Conservation (phyloP, 2,797 vertebrate species). For the Nothura maculosa region DNA sequence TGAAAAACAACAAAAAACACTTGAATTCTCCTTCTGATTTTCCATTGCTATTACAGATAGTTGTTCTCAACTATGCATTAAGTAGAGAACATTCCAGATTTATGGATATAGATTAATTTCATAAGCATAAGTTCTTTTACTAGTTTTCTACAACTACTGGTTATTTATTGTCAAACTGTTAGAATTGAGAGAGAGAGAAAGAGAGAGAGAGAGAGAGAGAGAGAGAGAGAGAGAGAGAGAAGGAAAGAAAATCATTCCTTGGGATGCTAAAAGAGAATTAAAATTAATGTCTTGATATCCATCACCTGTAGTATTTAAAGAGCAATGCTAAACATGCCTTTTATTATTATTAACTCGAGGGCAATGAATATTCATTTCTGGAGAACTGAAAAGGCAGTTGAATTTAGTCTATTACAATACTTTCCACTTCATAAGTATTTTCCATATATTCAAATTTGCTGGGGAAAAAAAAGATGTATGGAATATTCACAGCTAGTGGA, state of each 20-base stretch:
- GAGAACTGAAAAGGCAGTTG: background rate
- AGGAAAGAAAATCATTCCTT: slow-evolving; percentile 54
- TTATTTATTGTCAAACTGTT: slow-evolving; percentile 66
- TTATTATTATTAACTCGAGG: slow-evolving; percentile 63
- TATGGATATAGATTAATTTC: slow-evolving; percentile 70
- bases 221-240: background rate
- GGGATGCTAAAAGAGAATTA: slow-evolving; percentile 57
- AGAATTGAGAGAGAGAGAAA: slow-evolving; percentile 61
- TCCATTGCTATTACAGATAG: slow-evolving; percentile 59
- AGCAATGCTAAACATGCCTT: slow-evolving; percentile 78
- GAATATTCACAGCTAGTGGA: slow-evolving; percentile 10
- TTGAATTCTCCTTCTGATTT: slow-evolving; percentile 77
- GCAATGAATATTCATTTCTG: slow-evolving; percentile 83
- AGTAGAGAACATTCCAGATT: slow-evolving; percentile 70
- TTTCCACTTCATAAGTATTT: slow-evolving; percentile 1
- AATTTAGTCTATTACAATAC: slow-evolving; percentile 30
- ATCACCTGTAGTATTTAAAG: slow-evolving; percentile 56
- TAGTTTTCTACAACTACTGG: slow-evolving; percentile 44
- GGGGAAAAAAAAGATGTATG: background rate
- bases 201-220: background rate
- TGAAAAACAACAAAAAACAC: background rate
- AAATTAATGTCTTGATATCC: slow-evolving; percentile 51
- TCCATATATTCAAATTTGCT: background rate
- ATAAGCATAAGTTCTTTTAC: slow-evolving; percentile 46
- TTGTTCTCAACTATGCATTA: slow-evolving; percentile 58